phyloP scores from a whole-genome alignment of 2,113 vertebrate genomes.

The Scytalopus superciliaris region DNA sequence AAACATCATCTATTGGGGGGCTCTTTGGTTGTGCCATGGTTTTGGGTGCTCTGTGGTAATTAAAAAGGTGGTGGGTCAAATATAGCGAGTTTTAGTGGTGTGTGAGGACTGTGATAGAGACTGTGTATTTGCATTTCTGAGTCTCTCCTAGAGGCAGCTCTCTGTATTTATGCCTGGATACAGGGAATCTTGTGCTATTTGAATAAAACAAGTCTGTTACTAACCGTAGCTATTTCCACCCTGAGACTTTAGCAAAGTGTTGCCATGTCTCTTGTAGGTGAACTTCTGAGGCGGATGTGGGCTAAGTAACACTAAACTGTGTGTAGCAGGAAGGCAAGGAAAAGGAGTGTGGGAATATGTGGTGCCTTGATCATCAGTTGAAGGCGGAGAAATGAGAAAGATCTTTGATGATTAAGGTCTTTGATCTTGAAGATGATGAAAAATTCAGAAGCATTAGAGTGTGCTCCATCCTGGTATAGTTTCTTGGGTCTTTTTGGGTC shows the following conservation, averaged over 20 bases:
- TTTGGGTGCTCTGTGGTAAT: background rate
- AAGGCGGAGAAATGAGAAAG: background rate
- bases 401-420: slow-evolving; percentile 26
- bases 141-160: background rate
- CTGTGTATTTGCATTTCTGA: background rate
- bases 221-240: background rate
- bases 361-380: slow-evolving; percentile 22
- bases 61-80: background rate
- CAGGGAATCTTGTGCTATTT: background rate
- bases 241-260: background rate
- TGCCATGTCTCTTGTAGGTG: background rate
- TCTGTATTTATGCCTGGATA: background rate
- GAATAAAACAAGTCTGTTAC: background rate
- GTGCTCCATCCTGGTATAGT: background rate
- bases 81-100: background rate
- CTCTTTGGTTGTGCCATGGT: background rate
- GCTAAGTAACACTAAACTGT: background rate
- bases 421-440: slow-evolving; percentile 24
- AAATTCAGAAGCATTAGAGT: background rate
- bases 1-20: accelerated
- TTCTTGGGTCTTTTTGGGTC: background rate
- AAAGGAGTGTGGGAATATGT: background rate
- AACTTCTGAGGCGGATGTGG: background rate
- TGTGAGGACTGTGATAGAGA: background rate
- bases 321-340: background rate